phyloP scores from a whole-genome alignment of 2,888 invertebrate genomes.

The Ferdinandea cuprea region DNA sequence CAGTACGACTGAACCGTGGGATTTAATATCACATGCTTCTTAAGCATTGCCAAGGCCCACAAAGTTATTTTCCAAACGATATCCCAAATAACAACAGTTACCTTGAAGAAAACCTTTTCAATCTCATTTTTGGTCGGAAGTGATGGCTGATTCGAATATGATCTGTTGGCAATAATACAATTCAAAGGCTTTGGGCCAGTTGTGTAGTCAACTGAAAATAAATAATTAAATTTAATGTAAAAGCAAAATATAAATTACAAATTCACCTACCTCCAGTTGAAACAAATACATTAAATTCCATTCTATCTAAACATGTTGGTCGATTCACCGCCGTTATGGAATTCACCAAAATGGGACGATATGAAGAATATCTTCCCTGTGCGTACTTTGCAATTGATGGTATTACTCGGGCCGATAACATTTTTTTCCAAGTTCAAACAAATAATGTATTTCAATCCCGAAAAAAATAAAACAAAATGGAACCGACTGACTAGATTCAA shows the following conservation, averaged over 20 bases:
- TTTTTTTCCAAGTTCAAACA: slow-evolving; percentile 6
- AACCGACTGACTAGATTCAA: not conserved
- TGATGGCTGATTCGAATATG: slow-evolving; percentile 64
- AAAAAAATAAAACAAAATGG: slow-evolving; percentile 1
- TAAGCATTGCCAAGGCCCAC: slow-evolving; percentile 42
- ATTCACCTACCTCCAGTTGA: slow-evolving; percentile 7
- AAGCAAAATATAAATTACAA: not conserved
- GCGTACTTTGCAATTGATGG: slow-evolving; percentile 40
- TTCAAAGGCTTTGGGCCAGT: not conserved
- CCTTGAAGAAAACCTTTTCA: slow-evolving; percentile 79
- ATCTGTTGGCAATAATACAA: not conserved
- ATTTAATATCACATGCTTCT: slow-evolving; percentile 76
- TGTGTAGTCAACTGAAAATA: not conserved
- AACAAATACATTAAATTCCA: slow-evolving; percentile 5
- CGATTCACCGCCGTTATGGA: slow-evolving; percentile 18
- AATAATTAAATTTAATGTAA: not conserved
- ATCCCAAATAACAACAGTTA: slow-evolving; percentile 79
- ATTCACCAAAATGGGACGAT: slow-evolving; percentile 28
- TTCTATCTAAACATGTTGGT: not conserved
- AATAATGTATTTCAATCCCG: not conserved
- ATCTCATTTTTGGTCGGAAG: slow-evolving; percentile 79
- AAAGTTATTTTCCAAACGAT: slow-evolving; percentile 41
- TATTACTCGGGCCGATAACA: slow-evolving; percentile 38
- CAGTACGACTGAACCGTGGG: slow-evolving; percentile 76
- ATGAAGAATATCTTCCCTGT: slow-evolving; percentile 37